Percentiles rank a stretch among this genome's conserved stretches.
Conservation (phyloP, 2,113 vertebrate genomes). For the Oophaga pumilio region DNA sequence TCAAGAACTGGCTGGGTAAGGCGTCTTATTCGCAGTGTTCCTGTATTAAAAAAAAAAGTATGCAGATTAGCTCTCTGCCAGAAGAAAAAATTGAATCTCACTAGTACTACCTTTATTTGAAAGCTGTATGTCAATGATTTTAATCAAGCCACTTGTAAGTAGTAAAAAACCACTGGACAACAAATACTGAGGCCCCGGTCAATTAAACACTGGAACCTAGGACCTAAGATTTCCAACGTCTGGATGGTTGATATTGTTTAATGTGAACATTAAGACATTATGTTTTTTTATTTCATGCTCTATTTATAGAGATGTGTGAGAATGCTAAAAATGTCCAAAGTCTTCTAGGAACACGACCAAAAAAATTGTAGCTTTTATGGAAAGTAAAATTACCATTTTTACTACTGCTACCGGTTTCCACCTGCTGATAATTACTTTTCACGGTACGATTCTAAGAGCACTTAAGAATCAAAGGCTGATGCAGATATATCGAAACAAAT, state of each 20-base stretch:
- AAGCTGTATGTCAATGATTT: too few species aligned
- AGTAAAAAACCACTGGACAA: neutral
- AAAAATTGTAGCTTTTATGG: slow-evolving; percentile 5
- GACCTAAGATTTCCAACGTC: neutral
- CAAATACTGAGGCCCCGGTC: neutral
- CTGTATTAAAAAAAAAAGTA: too few species aligned
- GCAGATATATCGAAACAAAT: neutral
- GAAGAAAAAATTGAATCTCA: too few species aligned
- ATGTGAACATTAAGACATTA: neutral
- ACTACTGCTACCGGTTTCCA: slow-evolving; percentile 16
- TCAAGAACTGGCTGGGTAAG: too few species aligned
- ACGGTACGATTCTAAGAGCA: neutral
- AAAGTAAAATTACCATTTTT: slow-evolving; percentile 8
- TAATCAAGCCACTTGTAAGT: neutral
- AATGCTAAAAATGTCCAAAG: neutral
- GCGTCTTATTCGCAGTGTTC: too few species aligned
- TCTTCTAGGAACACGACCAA: neutral
- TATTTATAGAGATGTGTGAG: neutral
- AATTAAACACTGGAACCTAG: neutral
- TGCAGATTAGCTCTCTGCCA: too few species aligned
- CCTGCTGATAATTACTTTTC: slow-evolving; percentile 25
- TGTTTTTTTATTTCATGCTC: neutral
- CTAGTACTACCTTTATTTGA: too few species aligned
- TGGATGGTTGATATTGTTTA: neutral
- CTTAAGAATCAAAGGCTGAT: slow-evolving; percentile 7